These are phyloP conservation scores for Schlechtendalia chinensis DNA, from an alignment of 1,140 invertebrate species.

Conservation along the genomic window DNA sequence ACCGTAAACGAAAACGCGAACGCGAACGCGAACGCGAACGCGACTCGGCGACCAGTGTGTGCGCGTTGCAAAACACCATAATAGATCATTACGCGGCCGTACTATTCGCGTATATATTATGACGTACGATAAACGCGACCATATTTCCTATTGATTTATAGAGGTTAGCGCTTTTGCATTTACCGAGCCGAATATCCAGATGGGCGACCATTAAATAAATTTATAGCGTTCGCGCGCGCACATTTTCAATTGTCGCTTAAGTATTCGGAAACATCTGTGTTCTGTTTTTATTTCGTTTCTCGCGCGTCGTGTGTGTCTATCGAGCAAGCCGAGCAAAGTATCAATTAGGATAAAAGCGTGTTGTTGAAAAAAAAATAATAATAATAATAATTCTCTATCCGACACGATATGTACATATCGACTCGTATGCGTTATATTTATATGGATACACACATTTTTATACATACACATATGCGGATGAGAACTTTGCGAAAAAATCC, in stretches of 20 bases:
- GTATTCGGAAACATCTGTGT: constrained; percentile 38
- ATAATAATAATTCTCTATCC: background rate
- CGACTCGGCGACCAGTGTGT: too few species aligned
- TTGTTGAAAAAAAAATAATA: background rate
- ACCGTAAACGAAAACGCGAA: too few species aligned
- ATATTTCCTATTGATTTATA: background rate
- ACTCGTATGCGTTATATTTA: too few species aligned
- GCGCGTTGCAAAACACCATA: too few species aligned
- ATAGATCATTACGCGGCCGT: too few species aligned
- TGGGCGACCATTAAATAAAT: constrained; percentile 24
- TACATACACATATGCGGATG: too few species aligned
- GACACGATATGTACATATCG: background rate
- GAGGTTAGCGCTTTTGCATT: background rate
- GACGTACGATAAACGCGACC: background rate
- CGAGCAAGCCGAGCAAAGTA: background rate
- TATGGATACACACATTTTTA: background rate
- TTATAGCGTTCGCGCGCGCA: constrained; percentile 4
- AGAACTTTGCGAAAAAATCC: too few species aligned
- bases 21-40: too few species aligned
- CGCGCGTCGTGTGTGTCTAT: background rate
- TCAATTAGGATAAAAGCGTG: constrained; percentile 35
- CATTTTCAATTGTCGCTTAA: constrained; percentile 22
- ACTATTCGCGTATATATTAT: too few species aligned
- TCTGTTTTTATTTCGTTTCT: background rate
- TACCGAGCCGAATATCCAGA: constrained; percentile 8